Evolutionary conservation across 1,140 invertebrate species (phyloP).

Genomic region (Orchesella cincta): DNA sequence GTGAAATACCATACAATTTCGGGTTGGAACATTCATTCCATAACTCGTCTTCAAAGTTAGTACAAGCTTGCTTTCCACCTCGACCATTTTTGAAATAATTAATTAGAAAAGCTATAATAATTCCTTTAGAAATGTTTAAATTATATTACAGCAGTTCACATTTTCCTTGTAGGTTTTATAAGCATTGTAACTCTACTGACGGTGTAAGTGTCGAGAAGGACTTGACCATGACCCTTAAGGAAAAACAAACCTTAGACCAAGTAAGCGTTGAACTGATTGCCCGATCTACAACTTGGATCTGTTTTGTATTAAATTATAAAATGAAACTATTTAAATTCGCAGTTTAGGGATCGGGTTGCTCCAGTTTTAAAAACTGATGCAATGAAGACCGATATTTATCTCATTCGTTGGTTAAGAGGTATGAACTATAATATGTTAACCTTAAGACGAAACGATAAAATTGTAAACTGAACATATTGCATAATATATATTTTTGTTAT

Average conservation of each 20-base stretch:
- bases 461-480: background rate
- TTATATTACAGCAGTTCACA: background rate
- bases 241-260: constrained; percentile 5
- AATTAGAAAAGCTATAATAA: background rate
- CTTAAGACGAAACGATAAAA: background rate
- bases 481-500: background rate
- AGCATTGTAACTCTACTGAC: background rate
- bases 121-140: background rate
- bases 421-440: background rate
- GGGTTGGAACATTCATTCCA: background rate
- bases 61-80: background rate
- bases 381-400: constrained; percentile 5
- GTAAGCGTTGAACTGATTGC: no score
- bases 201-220: background rate
- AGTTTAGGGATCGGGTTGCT: background rate
- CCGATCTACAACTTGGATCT: no score
- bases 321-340: background rate
- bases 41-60: background rate
- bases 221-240: background rate
- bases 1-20: background rate
- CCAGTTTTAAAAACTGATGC: background rate
- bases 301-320: no score
- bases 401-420: background rate
- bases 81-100: background rate
- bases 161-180: background rate